Conservation (phyloP, 2,113 vertebrate genomes). For the Bufo bufo region DNA sequence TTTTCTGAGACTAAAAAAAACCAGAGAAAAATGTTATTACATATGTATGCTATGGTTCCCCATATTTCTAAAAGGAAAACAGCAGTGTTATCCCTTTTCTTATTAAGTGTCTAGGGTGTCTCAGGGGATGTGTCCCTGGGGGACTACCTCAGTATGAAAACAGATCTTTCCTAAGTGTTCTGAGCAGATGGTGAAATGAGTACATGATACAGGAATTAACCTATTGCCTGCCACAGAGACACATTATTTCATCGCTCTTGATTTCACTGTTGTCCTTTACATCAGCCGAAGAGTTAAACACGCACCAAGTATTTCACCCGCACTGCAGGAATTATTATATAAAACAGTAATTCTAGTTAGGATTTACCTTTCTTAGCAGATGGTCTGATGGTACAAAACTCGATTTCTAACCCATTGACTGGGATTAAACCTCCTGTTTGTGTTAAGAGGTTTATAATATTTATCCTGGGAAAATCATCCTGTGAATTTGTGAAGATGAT, state of each 20-base stretch:
- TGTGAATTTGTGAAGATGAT: conserved; percentile 49
- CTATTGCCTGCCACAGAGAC: conserved; percentile 23
- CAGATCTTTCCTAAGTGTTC: conserved; percentile 54
- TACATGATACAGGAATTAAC: conserved; percentile 37
- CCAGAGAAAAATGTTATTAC: background rate
- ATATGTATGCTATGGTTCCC: background rate
- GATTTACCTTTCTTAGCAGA: conserved; percentile 19
- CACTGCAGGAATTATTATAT: conserved; percentile 28
- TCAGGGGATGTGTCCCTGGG: conserved; percentile 32
- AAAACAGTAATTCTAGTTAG: conserved; percentile 20
- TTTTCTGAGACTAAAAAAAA: background rate
- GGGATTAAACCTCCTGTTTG: conserved; percentile 31
- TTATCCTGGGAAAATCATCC: conserved; percentile 47
- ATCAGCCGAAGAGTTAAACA: conserved; percentile 16
- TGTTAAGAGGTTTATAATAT: conserved; percentile 55
- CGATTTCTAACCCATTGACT: conserved; percentile 16
- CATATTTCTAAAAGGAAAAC: conserved; percentile 34
- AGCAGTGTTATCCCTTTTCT: conserved; percentile 39
- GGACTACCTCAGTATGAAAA: conserved; percentile 52
- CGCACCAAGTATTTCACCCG: background rate
- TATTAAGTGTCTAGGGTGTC: conserved; percentile 38
- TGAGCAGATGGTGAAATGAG: conserved; percentile 52
- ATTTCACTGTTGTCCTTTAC: background rate
- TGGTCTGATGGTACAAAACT: background rate
- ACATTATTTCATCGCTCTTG: background rate